phyloP scores from a whole-genome alignment of 1,140 invertebrate species.

The Nomia melanderi region DNA sequence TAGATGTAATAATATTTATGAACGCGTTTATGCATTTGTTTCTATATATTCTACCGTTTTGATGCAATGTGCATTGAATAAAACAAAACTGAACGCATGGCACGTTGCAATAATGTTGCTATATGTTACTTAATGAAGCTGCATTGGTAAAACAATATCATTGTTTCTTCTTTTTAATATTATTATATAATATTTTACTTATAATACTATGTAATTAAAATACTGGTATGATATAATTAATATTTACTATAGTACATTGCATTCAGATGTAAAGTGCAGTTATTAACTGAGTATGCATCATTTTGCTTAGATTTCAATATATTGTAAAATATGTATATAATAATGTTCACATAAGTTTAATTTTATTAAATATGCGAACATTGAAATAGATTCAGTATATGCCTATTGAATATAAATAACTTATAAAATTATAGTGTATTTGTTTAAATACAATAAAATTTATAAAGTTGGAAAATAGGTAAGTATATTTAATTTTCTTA shows the following conservation, averaged over 20 bases:
- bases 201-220: too few species aligned
- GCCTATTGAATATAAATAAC: not conserved
- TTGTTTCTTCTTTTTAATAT: not conserved
- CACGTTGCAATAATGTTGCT: not conserved
- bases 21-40: not conserved
- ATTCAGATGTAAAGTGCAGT: not conserved
- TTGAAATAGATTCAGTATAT: not conserved
- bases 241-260: too few species aligned
- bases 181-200: not conserved
- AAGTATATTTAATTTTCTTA: slow-evolving; percentile 9
- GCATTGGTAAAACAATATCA: not conserved
- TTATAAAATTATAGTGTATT: not conserved
- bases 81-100: slow-evolving; percentile 14
- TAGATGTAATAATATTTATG: not conserved
- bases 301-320: not conserved
- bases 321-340: not conserved
- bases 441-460: not conserved
- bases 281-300: not conserved
- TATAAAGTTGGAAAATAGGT: not conserved
- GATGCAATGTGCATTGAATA: not conserved
- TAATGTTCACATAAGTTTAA: not conserved
- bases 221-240: too few species aligned
- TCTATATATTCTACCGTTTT: not conserved
- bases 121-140: not conserved
- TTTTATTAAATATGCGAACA: not conserved